Evolutionary conservation across 1,140 invertebrate genomes (phyloP).

Genomic region (Neodiprion virginianus): DNA sequence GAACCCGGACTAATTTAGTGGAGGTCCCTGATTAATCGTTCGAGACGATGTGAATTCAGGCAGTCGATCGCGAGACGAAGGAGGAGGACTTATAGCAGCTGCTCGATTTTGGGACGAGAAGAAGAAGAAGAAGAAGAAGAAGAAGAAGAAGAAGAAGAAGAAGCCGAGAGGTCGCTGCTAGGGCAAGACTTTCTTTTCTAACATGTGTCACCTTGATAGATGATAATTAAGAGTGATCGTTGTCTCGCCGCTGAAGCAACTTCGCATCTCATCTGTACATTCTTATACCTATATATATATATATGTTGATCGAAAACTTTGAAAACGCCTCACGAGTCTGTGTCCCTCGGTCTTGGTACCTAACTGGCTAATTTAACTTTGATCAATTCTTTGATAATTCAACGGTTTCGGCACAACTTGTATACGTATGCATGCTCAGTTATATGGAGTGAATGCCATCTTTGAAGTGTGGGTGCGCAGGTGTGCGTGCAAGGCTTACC

Average conservation of each 20-base stretch:
- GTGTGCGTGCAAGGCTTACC: no score
- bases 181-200: neutral
- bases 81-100: neutral
- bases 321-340: no score
- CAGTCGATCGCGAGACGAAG: neutral
- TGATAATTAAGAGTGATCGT: conserved; percentile 7
- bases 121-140: neutral
- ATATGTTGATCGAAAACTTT: no score
- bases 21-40: neutral
- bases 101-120: neutral
- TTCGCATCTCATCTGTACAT: neutral
- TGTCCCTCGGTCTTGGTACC: no score
- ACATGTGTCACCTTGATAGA: neutral
- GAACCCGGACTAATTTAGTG: neutral
- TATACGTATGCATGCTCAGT: no score
- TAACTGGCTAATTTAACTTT: no score
- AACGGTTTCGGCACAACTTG: no score
- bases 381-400: no score
- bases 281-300: no score
- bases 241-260: neutral
- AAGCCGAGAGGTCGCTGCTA: neutral
- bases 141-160: neutral
- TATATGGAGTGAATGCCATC: no score
- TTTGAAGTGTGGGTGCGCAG: no score
- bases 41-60: neutral